Conservation (phyloP, 1,140 invertebrate genomes). For the Rhizoglyphus robini region DNA sequence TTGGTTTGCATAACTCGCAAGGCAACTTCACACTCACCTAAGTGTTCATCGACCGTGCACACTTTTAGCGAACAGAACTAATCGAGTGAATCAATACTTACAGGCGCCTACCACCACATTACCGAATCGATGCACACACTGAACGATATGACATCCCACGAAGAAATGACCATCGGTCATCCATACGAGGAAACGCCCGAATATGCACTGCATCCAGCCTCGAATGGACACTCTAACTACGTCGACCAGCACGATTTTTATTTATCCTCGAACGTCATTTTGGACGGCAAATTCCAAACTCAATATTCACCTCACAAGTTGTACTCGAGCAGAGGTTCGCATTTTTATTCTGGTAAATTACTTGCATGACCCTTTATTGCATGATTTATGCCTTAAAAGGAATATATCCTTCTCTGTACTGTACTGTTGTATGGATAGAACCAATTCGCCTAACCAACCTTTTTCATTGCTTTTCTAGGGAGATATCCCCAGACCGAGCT, state of each 20-base stretch:
- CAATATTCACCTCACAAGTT: slow-evolving; percentile 21
- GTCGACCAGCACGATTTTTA: slow-evolving; percentile 64
- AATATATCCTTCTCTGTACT: neutral
- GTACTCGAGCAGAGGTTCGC: neutral
- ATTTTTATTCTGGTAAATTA: slow-evolving; percentile 5
- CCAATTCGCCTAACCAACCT: too few relatives aligned
- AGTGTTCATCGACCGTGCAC: too few relatives aligned
- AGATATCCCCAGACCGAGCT: slow-evolving; percentile 37
- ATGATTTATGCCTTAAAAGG: neutral
- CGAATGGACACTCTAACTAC: slow-evolving; percentile 29
- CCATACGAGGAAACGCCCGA: slow-evolving; percentile 48
- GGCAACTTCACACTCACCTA: too few relatives aligned
- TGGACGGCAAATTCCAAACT: slow-evolving; percentile 34
- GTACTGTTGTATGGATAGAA: neutral
- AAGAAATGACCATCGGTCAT: slow-evolving; percentile 28
- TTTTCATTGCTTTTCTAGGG: slow-evolving; percentile 11
- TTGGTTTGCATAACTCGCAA: too few relatives aligned
- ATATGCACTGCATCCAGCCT: slow-evolving; percentile 44
- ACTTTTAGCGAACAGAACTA: too few relatives aligned
- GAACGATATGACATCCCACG: slow-evolving; percentile 26
- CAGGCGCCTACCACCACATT: slow-evolving; percentile 39
- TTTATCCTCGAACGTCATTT: slow-evolving; percentile 34
- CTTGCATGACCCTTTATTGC: neutral
- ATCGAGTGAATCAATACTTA: too few relatives aligned
- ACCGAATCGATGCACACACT: slow-evolving; percentile 33